Evolutionary conservation across 1,140 invertebrate genomes (phyloP), one percentile per base, ranked within the genome.

Genomic region (Heterodera schachtii): DNA sequence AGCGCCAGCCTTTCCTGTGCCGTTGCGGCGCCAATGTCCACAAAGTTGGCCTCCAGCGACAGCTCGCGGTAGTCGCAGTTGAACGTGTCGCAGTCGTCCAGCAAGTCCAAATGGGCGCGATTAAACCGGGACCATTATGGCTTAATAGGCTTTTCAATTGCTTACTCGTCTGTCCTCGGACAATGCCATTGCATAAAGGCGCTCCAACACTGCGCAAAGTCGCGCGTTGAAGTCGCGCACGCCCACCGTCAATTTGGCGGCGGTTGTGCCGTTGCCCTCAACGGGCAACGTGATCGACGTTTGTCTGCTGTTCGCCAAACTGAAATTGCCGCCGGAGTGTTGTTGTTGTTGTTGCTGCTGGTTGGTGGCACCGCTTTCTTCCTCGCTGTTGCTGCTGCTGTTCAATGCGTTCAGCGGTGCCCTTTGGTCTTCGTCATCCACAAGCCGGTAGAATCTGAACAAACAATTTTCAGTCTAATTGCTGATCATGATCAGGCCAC

Each of bases 1-100:
- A 92, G 90, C 9, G 91, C 90, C 11, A 91, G 75, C 78, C 91
- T 90, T 79, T 91, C 91, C 67, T 91, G 89, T 9, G 83, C 69
- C 8, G 80, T 87, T 0, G 87, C 85, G 19, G 85, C 83, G 4
- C 81, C 84, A 41, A 91, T 83, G 52, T 90, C 73, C 19, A 91
- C 87, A 73, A 89, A 76, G 73, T 88, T 85, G 5, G 90, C 83
- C 75, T 85, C 82, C 73, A 43, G 66, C 11, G 79, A 77, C 8
- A 86, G 84, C 19, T 21, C n/a, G n/a, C 78, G 46, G 47, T 87
- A 86, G 60, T 84, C 69, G 47, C 73, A 46, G 21, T 31, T 60
- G 57, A 87, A 87, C 16, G 67, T 46, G 7, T 66, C 46, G 69
- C 74, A 78, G 46, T 86, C 81, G 31, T 87, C 85, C 67, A 86